Conservation (phyloP, 2,797 vertebrate species). For the Myotis vivesi region DNA sequence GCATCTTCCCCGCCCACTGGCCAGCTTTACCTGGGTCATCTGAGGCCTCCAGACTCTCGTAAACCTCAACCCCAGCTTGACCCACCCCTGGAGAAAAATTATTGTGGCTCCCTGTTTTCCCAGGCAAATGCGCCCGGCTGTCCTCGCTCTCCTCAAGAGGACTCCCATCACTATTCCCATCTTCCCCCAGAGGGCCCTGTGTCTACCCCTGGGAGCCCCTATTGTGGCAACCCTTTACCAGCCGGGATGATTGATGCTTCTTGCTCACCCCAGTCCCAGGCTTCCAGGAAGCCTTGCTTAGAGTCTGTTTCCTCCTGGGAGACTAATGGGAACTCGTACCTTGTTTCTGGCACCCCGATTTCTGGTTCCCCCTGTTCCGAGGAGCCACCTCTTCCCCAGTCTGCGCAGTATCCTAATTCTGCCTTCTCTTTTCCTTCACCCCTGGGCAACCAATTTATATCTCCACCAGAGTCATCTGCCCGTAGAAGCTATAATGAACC, state of each 20-base stretch:
- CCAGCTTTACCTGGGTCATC: background rate
- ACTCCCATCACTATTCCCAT: conserved; percentile 1
- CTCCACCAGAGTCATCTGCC: conserved; percentile 11
- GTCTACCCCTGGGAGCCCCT: background rate
- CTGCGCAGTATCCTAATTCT: background rate
- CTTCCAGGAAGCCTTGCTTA: conserved; percentile 41
- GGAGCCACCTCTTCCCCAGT: conserved; percentile 20
- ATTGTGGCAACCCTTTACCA: background rate
- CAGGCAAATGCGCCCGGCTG: background rate
- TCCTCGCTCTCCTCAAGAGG: conserved; percentile 31
- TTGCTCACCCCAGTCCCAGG: background rate
- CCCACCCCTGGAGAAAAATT: conserved; percentile 21
- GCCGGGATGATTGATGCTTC: background rate
- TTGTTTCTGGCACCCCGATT: background rate
- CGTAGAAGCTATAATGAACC: conserved; percentile 58
- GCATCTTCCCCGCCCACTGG: conserved; percentile 10
- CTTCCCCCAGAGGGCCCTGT: conserved; percentile 27
- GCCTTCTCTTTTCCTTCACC: background rate
- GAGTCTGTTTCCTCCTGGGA: conserved; percentile 52
- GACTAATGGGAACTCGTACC: conserved; percentile 34
- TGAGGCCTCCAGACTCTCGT: conserved; percentile 42
- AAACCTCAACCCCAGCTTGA: conserved; percentile 60
- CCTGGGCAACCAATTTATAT: conserved; percentile 29
- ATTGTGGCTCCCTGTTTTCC: background rate
- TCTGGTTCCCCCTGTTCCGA: conserved; percentile 8